phyloP scores from a whole-genome alignment of 2,888 invertebrate genomes.

The Lydus trimaculatus region DNA sequence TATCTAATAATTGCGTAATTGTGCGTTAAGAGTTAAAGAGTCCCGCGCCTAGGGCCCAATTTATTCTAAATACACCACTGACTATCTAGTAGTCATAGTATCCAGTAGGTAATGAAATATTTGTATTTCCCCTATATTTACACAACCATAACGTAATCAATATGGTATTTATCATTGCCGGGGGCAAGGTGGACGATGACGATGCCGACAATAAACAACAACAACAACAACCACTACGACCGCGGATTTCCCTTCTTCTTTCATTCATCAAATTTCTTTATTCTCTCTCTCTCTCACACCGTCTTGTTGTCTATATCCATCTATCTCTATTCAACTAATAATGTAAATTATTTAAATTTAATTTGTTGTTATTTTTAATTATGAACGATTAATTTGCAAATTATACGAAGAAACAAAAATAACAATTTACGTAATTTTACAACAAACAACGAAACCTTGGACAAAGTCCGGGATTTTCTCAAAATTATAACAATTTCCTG shows the following conservation, averaged over 20 bases:
- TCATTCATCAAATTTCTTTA: background rate
- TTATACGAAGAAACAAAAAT: background rate
- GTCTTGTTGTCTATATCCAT: too few relatives aligned
- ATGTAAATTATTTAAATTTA: too few relatives aligned
- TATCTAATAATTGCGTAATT: too few relatives aligned
- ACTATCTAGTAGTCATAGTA: too few relatives aligned
- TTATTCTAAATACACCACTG: too few relatives aligned
- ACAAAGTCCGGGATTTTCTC: background rate
- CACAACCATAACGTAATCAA: slow-evolving; percentile 12
- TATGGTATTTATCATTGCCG: slow-evolving; percentile 15
- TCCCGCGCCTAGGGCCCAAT: too few relatives aligned
- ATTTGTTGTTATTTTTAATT: background rate
- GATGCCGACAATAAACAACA: background rate
- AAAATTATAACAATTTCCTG: background rate
- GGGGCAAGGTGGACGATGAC: slow-evolving; percentile 18
- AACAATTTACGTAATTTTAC: slow-evolving; percentile 1
- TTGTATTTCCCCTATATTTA: background rate
- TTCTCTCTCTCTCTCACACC: background rate
- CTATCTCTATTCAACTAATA: too few relatives aligned
- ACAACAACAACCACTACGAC: background rate
- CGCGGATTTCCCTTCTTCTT: background rate
- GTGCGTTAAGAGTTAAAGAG: too few relatives aligned
- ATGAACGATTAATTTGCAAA: slow-evolving; percentile 1
- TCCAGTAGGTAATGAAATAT: background rate
- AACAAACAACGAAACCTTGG: background rate